Conservation (phyloP, 2,113 vertebrate species). For the Siniperca chuatsi region DNA sequence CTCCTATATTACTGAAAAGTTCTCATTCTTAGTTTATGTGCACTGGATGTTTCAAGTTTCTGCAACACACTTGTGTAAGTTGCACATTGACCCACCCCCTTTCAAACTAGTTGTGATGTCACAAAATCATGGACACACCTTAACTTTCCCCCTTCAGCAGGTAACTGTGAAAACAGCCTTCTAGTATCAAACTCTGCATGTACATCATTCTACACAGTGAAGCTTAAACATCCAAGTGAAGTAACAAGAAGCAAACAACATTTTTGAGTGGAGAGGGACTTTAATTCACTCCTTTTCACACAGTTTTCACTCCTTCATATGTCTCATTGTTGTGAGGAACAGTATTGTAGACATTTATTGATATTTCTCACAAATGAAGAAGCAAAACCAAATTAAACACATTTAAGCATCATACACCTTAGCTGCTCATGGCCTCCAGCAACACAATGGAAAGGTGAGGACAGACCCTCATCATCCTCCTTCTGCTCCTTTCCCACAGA, state of each 20-base stretch:
- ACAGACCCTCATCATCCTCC: not conserved
- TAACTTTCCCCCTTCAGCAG: not conserved
- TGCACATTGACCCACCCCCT: not conserved
- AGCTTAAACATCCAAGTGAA: not conserved
- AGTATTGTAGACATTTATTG: not conserved
- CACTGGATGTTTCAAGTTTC: too few relatives aligned
- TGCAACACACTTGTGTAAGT: not conserved
- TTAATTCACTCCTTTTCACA: not conserved
- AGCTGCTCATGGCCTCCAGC: not conserved
- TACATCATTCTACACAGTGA: not conserved
- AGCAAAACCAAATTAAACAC: not conserved
- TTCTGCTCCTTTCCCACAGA: conserved; percentile 77
- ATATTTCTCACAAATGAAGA: not conserved
- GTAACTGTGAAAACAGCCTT: too few relatives aligned
- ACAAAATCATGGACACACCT: not conserved
- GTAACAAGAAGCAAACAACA: too few relatives aligned
- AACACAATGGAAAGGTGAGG: not conserved
- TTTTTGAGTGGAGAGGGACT: not conserved
- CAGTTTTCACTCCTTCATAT: not conserved
- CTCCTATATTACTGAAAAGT: too few relatives aligned
- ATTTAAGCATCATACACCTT: not conserved
- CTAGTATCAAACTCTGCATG: too few relatives aligned
- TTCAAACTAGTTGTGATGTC: not conserved
- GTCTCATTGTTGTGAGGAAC: not conserved
- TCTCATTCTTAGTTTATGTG: too few relatives aligned